These are phyloP conservation scores for Sebastes iracundus DNA, from an alignment of 2,797 vertebrate genomes.

Conservation along the genomic window DNA sequence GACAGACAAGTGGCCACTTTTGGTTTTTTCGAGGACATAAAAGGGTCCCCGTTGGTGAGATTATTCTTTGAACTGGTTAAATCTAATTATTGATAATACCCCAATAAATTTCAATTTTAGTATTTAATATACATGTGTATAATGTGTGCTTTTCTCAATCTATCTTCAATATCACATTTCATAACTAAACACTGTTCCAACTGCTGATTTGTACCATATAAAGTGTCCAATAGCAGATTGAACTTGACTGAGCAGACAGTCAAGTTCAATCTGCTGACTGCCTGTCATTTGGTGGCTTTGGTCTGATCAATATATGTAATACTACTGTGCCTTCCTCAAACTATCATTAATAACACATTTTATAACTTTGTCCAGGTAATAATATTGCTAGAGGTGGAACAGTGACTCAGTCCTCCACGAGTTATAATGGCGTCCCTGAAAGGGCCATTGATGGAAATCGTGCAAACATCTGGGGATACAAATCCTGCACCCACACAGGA, in stretches of 20 bases:
- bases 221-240: too few relatives aligned
- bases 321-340: neutral
- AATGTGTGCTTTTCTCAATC: neutral
- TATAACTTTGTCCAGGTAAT: neutral
- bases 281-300: neutral
- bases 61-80: neutral
- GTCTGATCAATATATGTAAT: neutral
- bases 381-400: constrained; percentile 4
- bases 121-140: neutral
- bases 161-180: neutral
- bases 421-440: accelerated
- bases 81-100: neutral
- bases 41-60: neutral
- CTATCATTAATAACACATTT: neutral
- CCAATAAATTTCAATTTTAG: neutral
- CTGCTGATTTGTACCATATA: neutral
- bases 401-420: constrained; percentile 4
- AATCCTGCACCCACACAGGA: neutral
- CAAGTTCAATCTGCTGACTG: too few relatives aligned
- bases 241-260: neutral
- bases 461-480: accelerated
- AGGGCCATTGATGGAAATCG: constrained; percentile 10
- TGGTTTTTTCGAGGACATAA: accelerated
- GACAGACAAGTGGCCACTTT: neutral
- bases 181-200: neutral